These are phyloP conservation scores for Myotis planiceps DNA, from an alignment of 2,797 vertebrate species.

Conservation along the genomic window DNA sequence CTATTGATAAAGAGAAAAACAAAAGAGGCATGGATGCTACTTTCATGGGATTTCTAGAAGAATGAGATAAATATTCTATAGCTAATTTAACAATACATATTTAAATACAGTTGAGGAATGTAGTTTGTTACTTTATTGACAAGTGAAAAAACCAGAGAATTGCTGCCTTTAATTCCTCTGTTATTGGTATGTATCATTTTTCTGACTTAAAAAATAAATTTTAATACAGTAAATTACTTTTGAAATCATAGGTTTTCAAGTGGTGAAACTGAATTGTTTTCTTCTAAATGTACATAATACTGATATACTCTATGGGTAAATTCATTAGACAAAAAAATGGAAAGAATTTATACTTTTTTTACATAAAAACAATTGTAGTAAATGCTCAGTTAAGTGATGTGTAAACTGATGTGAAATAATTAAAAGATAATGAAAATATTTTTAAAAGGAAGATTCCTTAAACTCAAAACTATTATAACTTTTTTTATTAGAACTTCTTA, in stretches of 20 bases:
- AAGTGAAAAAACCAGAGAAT: background rate
- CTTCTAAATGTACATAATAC: background rate
- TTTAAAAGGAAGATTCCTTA: slow-evolving; percentile 20
- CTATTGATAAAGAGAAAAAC: background rate
- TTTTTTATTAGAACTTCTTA: background rate
- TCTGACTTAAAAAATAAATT: slow-evolving; percentile 7
- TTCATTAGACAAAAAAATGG: background rate
- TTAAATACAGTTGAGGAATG: background rate
- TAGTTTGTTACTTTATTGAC: background rate
- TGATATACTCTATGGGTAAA: background rate
- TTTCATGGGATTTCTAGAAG: slow-evolving; percentile 33
- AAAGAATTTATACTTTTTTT: slow-evolving; percentile 12
- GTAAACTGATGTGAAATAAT: slow-evolving; percentile 14
- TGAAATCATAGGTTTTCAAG: slow-evolving; percentile 5
- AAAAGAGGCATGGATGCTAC: background rate
- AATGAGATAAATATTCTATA: background rate
- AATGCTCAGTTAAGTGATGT: background rate
- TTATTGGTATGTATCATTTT: background rate
- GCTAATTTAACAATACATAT: background rate
- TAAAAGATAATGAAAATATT: slow-evolving; percentile 24
- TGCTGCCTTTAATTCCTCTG: background rate
- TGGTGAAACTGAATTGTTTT: background rate
- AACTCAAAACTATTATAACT: background rate
- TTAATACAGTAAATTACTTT: background rate
- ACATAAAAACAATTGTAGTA: slow-evolving; percentile 13